Percentiles rank a stretch among this genome's conserved stretches.
These are phyloP conservation scores for Chaitophorus viminalis DNA, from an alignment of 2,888 invertebrate species.

Conservation along the genomic window DNA sequence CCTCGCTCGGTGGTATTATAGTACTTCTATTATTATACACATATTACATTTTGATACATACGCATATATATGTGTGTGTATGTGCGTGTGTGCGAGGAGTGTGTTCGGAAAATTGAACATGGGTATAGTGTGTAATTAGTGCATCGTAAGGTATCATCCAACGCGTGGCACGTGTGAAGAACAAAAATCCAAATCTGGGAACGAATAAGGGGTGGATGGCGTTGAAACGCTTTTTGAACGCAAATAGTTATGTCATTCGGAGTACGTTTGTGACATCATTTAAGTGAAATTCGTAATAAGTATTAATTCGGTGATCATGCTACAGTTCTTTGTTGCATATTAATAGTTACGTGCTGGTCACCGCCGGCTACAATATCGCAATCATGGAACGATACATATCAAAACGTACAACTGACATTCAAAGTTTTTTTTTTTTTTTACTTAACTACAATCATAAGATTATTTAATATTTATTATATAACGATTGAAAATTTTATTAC, in stretches of 20 bases:
- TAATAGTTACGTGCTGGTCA: no score
- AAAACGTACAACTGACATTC: no score
- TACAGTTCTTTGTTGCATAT: neutral
- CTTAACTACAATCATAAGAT: no score
- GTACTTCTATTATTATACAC: neutral
- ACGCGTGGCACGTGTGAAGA: neutral
- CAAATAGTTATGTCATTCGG: neutral
- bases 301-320: neutral
- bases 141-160: neutral
- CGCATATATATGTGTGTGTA: neutral
- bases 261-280: neutral
- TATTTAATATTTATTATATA: no score
- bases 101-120: neutral
- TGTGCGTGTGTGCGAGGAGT: neutral
- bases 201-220: neutral
- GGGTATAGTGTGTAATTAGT: conserved; percentile 6
- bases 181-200: neutral
- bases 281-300: conserved; percentile 8
- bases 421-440: no score
- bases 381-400: no score
- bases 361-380: no score
- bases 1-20: conserved; percentile 7
- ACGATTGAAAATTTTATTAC: no score
- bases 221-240: neutral
- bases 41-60: neutral